Conservation (phyloP, 2,888 invertebrate genomes). For the Sclerodermus sp. region DNA sequence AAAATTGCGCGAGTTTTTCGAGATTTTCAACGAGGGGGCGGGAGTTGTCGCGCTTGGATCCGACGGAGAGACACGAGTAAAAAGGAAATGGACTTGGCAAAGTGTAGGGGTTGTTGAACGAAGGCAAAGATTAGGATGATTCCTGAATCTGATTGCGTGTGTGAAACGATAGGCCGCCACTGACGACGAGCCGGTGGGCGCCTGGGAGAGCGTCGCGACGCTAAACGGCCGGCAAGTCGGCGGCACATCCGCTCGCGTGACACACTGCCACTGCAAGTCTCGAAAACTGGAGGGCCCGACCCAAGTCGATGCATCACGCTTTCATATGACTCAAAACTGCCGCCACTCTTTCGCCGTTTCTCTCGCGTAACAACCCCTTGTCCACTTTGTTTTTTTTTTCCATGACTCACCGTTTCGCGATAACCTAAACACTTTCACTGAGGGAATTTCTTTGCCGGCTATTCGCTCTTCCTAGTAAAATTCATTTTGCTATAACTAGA, state of each 20-base stretch:
- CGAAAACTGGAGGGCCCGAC: neutral
- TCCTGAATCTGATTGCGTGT: constrained; percentile 18
- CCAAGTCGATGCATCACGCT: constrained; percentile 20
- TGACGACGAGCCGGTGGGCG: constrained; percentile 17
- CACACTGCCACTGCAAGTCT: constrained; percentile 25
- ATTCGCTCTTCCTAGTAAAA: too few relatives aligned
- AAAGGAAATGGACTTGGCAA: neutral
- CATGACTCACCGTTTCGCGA: too few relatives aligned
- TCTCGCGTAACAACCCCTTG: too few relatives aligned
- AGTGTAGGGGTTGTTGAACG: neutral
- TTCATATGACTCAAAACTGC: constrained; percentile 19
- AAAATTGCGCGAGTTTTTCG: too few relatives aligned
- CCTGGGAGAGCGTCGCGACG: constrained; percentile 24
- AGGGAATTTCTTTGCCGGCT: too few relatives aligned
- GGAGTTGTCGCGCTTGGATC: too few relatives aligned
- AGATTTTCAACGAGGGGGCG: too few relatives aligned
- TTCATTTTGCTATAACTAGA: too few relatives aligned
- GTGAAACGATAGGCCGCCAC: constrained; percentile 7
- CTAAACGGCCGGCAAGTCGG: constrained; percentile 6
- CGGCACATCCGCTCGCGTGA: constrained; percentile 29
- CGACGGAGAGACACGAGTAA: too few relatives aligned
- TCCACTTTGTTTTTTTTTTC: too few relatives aligned
- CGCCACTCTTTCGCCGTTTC: too few relatives aligned
- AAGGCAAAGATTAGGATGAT: constrained; percentile 11
- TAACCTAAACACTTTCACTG: too few relatives aligned